Conservation (phyloP, 1,140 invertebrate species). For the Pseudomyrmex concolor region DNA sequence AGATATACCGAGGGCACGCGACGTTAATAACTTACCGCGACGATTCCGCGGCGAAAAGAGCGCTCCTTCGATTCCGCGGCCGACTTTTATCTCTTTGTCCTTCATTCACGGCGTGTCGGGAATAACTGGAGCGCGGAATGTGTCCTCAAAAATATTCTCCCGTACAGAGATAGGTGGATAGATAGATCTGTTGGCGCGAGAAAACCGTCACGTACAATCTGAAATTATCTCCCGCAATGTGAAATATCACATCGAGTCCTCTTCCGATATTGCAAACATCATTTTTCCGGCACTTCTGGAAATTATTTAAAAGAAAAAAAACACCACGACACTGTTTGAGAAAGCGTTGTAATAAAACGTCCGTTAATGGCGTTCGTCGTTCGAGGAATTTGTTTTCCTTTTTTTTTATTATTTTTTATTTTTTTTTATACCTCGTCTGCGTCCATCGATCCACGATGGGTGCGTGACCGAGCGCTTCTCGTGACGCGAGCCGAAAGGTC, state of each 20-base stretch:
- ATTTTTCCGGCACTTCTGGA: not conserved
- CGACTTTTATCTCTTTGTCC: slow-evolving; percentile 42
- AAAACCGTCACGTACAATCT: not conserved
- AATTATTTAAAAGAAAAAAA: not conserved
- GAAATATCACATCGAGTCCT: not conserved
- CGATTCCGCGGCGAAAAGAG: slow-evolving; percentile 61
- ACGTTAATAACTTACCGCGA: slow-evolving; percentile 74
- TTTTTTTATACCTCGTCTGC: slow-evolving; percentile 2
- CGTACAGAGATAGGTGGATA: not conserved
- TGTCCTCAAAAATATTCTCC: slow-evolving; percentile 19
- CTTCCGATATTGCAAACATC: not conserved
- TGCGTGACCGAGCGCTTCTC: slow-evolving; percentile 66
- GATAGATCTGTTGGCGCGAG: not conserved
- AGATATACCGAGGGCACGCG: slow-evolving; percentile 68
- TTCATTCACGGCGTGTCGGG: slow-evolving; percentile 35
- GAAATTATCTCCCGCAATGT: not conserved
- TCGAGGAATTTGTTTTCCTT: not conserved
- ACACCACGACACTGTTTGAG: no score
- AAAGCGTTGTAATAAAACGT: no score
- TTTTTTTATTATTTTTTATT: no score
- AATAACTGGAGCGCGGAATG: slow-evolving; percentile 27
- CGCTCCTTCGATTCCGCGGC: slow-evolving; percentile 38
- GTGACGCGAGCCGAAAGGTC: slow-evolving; percentile 62
- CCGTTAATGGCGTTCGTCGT: not conserved
- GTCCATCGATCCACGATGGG: slow-evolving; percentile 29